A percentile compares a stretch with the other conserved stretches of the same genome.
Conservation (phyloP, 23 tunicate species). For the Trididemnum miniatum region DNA sequence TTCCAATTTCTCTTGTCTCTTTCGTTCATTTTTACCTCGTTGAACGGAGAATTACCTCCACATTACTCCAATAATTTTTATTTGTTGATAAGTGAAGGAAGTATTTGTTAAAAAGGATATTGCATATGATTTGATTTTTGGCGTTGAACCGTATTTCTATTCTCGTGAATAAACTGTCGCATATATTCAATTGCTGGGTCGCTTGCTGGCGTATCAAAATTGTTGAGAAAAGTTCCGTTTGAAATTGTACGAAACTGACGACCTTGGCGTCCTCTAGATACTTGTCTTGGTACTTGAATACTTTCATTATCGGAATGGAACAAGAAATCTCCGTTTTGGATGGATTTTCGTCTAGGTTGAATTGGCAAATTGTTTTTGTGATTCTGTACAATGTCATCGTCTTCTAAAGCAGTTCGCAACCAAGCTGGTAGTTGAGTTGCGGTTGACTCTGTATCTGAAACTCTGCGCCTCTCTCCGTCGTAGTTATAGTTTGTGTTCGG, state of each 20-base stretch:
- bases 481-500: not conserved
- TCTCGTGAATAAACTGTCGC: too few species aligned
- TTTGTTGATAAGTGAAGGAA: too few species aligned
- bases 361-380: not conserved
- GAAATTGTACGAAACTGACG: not conserved
- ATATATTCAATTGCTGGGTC: too few species aligned
- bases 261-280: too few species aligned
- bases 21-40: too few species aligned
- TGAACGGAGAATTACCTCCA: too few species aligned
- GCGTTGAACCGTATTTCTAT: too few species aligned
- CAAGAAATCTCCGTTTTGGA: not conserved
- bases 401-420: slow-evolving; percentile 14
- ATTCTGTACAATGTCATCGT: slow-evolving; percentile 7
- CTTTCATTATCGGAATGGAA: not conserved
- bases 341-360: not conserved
- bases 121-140: too few species aligned
- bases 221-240: not conserved
- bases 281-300: not conserved
- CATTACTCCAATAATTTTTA: too few species aligned
- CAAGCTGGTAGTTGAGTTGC: not conserved
- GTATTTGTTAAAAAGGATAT: too few species aligned
- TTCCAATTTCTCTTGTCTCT: too few species aligned
- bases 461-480: not conserved
- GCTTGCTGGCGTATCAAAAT: not conserved
- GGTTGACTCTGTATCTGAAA: not conserved